Percentiles rank a stretch among this genome's conserved stretches.
Evolutionary conservation across 2,888 invertebrate genomes (phyloP).

Genomic region (Microctonus aethiopoides): DNA sequence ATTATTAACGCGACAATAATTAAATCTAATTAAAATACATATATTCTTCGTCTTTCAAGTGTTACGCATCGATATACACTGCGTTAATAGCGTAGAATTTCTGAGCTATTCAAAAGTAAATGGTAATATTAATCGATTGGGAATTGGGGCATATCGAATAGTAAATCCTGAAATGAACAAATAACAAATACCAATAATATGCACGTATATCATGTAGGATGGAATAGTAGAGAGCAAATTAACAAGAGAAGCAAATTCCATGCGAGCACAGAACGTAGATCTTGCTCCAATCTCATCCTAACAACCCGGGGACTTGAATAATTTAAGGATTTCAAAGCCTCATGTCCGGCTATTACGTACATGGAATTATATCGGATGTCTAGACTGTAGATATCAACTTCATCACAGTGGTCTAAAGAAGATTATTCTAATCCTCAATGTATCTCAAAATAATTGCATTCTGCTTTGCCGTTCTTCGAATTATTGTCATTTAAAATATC

Average conservation of each 20-base stretch:
- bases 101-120: slow-evolving; percentile 5
- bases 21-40: not conserved
- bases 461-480: no score
- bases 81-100: no score
- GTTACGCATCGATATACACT: no score
- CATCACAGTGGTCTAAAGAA: slow-evolving; percentile 2
- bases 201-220: not conserved
- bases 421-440: slow-evolving; percentile 22
- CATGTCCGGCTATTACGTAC: slow-evolving; percentile 61
- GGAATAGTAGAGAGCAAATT: not conserved
- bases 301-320: slow-evolving; percentile 53
- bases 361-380: slow-evolving; percentile 56
- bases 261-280: slow-evolving; percentile 38
- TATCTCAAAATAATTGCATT: not conserved
- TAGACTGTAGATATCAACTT: slow-evolving; percentile 12
- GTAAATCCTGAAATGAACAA: slow-evolving; percentile 32
- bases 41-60: no score
- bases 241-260: not conserved
- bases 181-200: not conserved
- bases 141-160: slow-evolving; percentile 40
- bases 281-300: slow-evolving; percentile 48
- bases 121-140: slow-evolving; percentile 30
- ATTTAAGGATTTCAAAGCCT: slow-evolving; percentile 58
- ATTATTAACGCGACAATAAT: not conserved
- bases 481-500: no score